Evolutionary conservation across 2,113 vertebrate species (phyloP).

Genomic region (Alectura lathami): DNA sequence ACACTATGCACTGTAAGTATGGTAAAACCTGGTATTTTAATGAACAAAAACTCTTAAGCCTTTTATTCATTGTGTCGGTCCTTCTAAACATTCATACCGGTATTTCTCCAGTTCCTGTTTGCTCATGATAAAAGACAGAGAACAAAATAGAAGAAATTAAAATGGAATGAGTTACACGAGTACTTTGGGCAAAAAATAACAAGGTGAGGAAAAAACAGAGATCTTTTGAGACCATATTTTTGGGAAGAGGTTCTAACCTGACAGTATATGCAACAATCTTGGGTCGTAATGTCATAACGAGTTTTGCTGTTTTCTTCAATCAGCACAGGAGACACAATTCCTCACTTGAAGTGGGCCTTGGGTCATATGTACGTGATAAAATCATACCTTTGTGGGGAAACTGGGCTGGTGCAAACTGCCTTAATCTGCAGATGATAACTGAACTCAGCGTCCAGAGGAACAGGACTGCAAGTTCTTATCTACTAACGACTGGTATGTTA

Average conservation of each 20-base stretch:
- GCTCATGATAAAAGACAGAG: background rate
- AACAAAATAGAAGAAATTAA: background rate
- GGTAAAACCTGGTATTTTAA: background rate
- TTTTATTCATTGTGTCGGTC: background rate
- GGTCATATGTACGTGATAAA: background rate
- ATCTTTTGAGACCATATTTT: background rate
- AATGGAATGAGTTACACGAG: background rate
- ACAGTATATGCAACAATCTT: background rate
- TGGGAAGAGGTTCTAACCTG: background rate
- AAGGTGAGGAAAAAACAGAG: background rate
- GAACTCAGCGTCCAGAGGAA: background rate
- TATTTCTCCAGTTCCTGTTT: background rate
- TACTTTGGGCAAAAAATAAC: background rate
- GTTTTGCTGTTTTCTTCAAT: background rate
- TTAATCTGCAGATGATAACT: background rate
- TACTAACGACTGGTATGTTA: background rate
- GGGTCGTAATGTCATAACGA: background rate
- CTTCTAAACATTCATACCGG: background rate
- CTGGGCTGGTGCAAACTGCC: background rate
- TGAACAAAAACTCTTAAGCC: background rate
- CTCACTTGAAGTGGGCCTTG: background rate
- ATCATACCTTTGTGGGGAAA: background rate
- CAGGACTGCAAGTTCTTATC: background rate
- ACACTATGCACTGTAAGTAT: background rate
- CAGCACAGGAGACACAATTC: background rate